Evolutionary conservation across 2,888 invertebrate species (phyloP).

Genomic region (Euzophera pinguis): DNA sequence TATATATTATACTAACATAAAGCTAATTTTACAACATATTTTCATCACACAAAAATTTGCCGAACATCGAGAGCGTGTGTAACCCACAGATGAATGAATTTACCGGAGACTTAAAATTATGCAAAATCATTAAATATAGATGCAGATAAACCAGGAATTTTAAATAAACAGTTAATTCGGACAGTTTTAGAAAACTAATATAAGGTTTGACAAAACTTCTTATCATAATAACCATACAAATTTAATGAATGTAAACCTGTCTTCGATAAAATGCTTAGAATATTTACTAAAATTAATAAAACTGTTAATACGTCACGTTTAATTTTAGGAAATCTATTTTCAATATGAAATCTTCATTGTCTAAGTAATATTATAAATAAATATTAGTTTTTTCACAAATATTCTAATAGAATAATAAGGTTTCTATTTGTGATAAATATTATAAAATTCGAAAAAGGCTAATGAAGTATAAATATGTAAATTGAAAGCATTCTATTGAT

Average conservation of each 20-base stretch:
- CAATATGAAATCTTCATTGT: neutral
- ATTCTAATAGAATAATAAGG: neutral
- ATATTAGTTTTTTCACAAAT: neutral
- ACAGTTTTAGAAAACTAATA: constrained; percentile 1
- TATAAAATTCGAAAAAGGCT: neutral
- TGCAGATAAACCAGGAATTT: neutral
- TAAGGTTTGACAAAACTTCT: constrained; percentile 4
- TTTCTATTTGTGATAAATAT: neutral
- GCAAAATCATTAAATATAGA: constrained; percentile 7
- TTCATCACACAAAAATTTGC: neutral
- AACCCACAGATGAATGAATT: constrained; percentile 7
- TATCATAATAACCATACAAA: neutral
- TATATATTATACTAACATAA: no score
- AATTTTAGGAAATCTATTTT: neutral
- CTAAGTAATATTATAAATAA: neutral
- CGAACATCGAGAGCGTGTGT: neutral
- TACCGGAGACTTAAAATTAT: constrained; percentile 6
- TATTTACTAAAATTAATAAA: constrained; percentile 2
- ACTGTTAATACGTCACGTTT: neutral
- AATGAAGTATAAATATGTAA: constrained; percentile 6
- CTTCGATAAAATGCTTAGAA: neutral
- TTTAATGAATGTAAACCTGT: neutral
- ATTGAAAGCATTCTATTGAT: neutral
- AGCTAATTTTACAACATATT: no score
- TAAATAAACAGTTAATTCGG: constrained; percentile 2